Evolutionary conservation across 2,113 vertebrate species (phyloP), one percentile per base, ranked within the genome.

Genomic region (Onychostruthus taczanowskii): DNA sequence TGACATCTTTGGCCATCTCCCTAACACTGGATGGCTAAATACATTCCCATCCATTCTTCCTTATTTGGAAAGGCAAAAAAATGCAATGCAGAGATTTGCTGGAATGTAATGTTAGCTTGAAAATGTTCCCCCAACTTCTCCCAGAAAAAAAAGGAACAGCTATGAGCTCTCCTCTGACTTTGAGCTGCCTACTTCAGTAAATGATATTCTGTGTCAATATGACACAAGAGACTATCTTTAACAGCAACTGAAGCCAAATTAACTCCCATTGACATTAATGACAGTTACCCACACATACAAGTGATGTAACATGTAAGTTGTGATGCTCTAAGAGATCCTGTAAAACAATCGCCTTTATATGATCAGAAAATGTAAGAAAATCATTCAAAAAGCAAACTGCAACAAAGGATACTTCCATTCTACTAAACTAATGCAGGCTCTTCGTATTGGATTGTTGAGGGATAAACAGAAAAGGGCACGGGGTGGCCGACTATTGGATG

Each of bases 401-500:
- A 46, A 69, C 62, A 94, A 98, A 99, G 99, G 99, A 99, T 99
- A 99, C 98, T 99, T 99, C 99, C 99, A 99, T 98, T 99, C 99
- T 98, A 99, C 99, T 96, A 99, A 98, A 97, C 99, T 99, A 98
- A 99, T 99, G 98, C 99, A 99, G 98, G 99, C 99, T 98, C 99
- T 99, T 97, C 99, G 98, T 98, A 99, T 98, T 92, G 99, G 99
- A 97, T 99, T 99, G 97, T 99, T 99, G 96, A 99, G 99, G 74
- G 98, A 99, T 96, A 99, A 98, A 97, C 99, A 99, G 98, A 99
- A 99, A 90, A 99, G 99, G 97, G 99, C 99, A 44, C 99, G 98
- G 76, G 98, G 98, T 61, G 99, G 99, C 97, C 99, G 98, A 97
- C 98, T 99, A 98, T 99, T 99, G 79, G 98, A 98, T 1, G 98